Base-by-base conservation (phyloP, 2,888 invertebrate species). In the Thymelicus sylvestris region DNA sequence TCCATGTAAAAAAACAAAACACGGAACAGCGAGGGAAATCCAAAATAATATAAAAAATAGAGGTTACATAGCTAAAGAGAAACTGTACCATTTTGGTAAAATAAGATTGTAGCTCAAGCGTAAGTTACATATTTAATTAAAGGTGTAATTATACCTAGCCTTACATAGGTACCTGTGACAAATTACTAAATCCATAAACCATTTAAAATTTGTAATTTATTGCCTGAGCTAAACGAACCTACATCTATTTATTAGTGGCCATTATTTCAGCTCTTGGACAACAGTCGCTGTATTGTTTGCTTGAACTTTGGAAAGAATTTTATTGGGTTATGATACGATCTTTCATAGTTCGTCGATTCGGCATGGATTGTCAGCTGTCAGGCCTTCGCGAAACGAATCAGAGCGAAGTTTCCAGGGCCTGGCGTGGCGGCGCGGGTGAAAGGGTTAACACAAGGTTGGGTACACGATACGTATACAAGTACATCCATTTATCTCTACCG, bases 391-490 rank as follows among this genome's bases (percentile, higher is more conserved):
- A 64, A 69, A 57, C 64, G 59, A 70, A 65, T 65, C 44, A 52
- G 72, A 61, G 63, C 65, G 71, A 80, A 80, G 71, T 74, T 75
- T 79, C 79, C 75, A 77, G 77, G 79, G 74, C 59, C 71, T 68
- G 55, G 10, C 31, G 19, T 19, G 31, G 31, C 19, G 52, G 52
- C 6, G 8, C 73, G 50, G 74, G 79, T 78, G 80, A 80, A 80
- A 79, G 79, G 80, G 76, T 70, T 66, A 68, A 72, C 71, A 72
- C 79, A 80, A 80, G 78, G 80, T 75, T 79, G 77, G 74, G 75
- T 74, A 67, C 50, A 50, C 59, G 59, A 69, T 70, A 47, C 57
- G 24, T 10, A 44, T 12, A 39, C 60, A 4, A 60, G 15, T 57
- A 10, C 44, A 68, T 31, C 12, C 57, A 47, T 24, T 47, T 61